Base-by-base conservation (phyloP, 2,888 invertebrate genomes). In the Hemistola chrysoprasaria region DNA sequence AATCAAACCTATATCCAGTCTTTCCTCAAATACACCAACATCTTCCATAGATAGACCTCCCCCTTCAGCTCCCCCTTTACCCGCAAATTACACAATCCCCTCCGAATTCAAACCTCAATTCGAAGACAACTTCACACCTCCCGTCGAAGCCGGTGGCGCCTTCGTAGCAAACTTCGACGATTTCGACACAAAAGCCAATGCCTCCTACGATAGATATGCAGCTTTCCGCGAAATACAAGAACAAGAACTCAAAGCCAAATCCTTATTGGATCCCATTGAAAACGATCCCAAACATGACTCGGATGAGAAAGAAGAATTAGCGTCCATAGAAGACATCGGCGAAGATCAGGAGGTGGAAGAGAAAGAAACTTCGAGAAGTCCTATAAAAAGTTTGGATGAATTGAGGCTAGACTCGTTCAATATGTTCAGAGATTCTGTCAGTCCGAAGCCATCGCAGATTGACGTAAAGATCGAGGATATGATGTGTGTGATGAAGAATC, bases 171-270 rank as follows among this genome's bases (percentile, higher is more conserved):
- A 92, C 60, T 94, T 93, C 61, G 93, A 92, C 25, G 91, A 92
- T 59, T 92, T 92, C 54, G 78, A 87, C 54, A 77, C 79, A 41
- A 88, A 89, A 65, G 81, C 85, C 0, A 91, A 91, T 43, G 79
- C 92, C 0, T 77, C 91, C 0, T 94, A 93, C 63, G 97, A 97
- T 69, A 92, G 95, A 56, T 97, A 97, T 71, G 97, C 97, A 0
- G 97, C 95, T 0, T 97, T 97, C 63, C 90, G 97, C 47, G 97
- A 97, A 82, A 91, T 95, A 55, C 94, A 95, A 55, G 93, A 95
- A 61, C 95, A 94, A 69, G 93, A 93, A 56, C 74, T 92, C 16
- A 92, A 92, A 67, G 65, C 79, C 0, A 82, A 79, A 50, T 77
- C 85, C 0, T 71, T 84, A 24, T 47, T 87, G 40, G 78, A 80